Conservation (phyloP, 2,113 vertebrate species). For the Malurus alboscapulatus region DNA sequence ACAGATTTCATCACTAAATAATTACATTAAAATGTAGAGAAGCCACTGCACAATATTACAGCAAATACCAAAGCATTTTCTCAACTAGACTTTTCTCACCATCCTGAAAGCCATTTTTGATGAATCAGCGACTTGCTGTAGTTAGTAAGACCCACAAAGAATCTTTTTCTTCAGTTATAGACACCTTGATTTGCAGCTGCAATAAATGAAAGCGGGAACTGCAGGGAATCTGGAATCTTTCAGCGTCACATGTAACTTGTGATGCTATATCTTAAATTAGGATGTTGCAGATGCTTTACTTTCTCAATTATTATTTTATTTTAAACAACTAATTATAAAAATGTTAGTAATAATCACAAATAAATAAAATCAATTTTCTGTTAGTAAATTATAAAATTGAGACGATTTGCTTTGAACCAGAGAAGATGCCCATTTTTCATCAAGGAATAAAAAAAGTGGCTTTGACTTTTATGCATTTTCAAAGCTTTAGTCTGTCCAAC, state of each 20-base stretch:
- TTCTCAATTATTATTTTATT: slow-evolving; percentile 1
- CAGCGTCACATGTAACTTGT: background rate
- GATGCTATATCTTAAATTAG: background rate
- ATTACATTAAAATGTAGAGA: background rate
- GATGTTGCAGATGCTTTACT: background rate
- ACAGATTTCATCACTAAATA: background rate
- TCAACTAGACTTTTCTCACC: background rate
- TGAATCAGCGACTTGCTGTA: background rate
- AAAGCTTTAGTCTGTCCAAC: background rate
- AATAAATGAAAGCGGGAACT: background rate
- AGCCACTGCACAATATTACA: background rate
- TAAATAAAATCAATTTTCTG: background rate
- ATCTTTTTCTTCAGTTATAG: background rate
- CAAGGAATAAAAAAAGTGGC: background rate
- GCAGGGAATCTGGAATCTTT: background rate
- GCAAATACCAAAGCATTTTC: background rate
- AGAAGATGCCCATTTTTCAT: background rate
- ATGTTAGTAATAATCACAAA: background rate
- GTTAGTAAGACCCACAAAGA: background rate
- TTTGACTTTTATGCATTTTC: background rate
- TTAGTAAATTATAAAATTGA: background rate
- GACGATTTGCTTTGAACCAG: background rate
- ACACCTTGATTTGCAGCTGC: background rate
- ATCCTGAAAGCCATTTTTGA: background rate
- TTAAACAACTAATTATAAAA: background rate